Evolutionary conservation across 2,888 invertebrate species (phyloP).

Genomic region (Tenthredo notha): DNA sequence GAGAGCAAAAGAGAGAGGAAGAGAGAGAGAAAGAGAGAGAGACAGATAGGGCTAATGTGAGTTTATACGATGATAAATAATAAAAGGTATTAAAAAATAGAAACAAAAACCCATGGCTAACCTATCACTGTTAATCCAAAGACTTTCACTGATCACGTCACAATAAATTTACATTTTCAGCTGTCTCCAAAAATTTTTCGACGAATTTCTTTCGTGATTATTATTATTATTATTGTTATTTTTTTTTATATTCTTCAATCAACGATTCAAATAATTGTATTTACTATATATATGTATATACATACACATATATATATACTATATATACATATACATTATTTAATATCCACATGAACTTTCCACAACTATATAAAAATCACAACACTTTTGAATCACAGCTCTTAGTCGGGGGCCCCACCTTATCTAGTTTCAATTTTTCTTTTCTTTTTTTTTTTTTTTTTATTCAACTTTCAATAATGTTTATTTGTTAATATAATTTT

Average conservation of each 20-base stretch:
- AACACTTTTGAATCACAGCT: conserved; percentile 51
- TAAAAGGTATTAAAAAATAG: conserved; percentile 15
- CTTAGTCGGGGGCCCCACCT: background rate
- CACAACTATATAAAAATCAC: conserved; percentile 48
- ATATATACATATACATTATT: background rate
- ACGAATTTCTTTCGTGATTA: background rate
- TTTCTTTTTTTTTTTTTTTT: background rate
- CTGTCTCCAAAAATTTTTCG: background rate
- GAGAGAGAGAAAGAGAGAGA: background rate
- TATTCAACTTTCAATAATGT: background rate
- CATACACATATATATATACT: too few species aligned
- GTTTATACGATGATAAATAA: background rate
- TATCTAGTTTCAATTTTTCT: conserved; percentile 8
- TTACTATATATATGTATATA: background rate
- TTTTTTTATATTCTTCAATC: background rate
- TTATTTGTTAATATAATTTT: background rate
- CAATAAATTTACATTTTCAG: conserved; percentile 32
- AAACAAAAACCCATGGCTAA: conserved; percentile 32
- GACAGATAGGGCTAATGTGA: background rate
- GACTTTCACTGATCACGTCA: conserved; percentile 50
- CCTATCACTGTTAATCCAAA: conserved; percentile 52
- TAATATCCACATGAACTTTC: conserved; percentile 27
- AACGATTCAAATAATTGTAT: background rate
- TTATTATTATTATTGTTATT: background rate
- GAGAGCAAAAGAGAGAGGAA: background rate